phyloP scores from a whole-genome alignment of 1,140 invertebrate species.

The Trissolcus basalis region DNA sequence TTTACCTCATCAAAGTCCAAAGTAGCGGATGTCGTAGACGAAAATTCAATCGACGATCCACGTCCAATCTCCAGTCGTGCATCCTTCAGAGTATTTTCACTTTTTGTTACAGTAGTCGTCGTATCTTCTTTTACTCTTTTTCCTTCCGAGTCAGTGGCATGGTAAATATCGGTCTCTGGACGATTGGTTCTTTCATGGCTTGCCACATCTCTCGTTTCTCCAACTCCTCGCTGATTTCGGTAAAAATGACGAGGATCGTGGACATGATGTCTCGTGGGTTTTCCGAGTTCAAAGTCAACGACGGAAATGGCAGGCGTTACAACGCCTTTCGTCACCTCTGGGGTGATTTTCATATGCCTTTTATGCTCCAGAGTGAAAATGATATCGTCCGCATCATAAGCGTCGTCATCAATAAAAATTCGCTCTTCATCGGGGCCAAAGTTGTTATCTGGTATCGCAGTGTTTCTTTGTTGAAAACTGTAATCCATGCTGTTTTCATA shows the following conservation, averaged over 20 bases:
- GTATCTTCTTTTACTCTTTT: slow-evolving; percentile 28
- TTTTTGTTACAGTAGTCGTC: slow-evolving; percentile 31
- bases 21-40: slow-evolving; percentile 38
- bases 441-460: slow-evolving; percentile 68
- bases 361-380: slow-evolving; percentile 36
- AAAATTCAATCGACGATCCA: slow-evolving; percentile 39
- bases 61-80: slow-evolving; percentile 37
- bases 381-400: slow-evolving; percentile 40
- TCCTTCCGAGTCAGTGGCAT: slow-evolving; percentile 29
- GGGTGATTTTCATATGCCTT: slow-evolving; percentile 11
- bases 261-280: slow-evolving; percentile 23
- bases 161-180: slow-evolving; percentile 35
- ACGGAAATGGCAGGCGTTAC: slow-evolving; percentile 31
- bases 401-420: slow-evolving; percentile 71
- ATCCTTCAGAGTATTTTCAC: slow-evolving; percentile 34
- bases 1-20: slow-evolving; percentile 33
- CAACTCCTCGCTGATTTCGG: slow-evolving; percentile 43
- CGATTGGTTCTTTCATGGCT: slow-evolving; percentile 38
- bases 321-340: slow-evolving; percentile 17
- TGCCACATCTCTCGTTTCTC: slow-evolving; percentile 20
- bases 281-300: slow-evolving; percentile 27
- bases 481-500: slow-evolving; percentile 65
- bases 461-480: slow-evolving; percentile 63
- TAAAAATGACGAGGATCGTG: slow-evolving; percentile 49
- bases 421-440: slow-evolving; percentile 72